phyloP scores from a whole-genome alignment of 2,797 vertebrate species.

The Sternotherus odoratus region DNA sequence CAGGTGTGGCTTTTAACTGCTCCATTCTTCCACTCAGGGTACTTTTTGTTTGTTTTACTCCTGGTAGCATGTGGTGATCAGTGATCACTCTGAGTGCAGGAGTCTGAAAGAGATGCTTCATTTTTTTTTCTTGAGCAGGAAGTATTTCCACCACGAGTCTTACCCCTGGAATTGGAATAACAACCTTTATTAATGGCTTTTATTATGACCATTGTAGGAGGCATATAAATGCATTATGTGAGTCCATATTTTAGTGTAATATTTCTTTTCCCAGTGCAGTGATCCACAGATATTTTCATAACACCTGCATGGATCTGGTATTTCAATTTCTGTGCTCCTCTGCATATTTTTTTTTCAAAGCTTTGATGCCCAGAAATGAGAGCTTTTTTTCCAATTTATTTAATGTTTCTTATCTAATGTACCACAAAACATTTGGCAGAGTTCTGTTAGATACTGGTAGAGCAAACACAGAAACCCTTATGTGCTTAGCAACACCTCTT shows the following conservation, averaged over 20 bases:
- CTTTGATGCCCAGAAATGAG: not conserved
- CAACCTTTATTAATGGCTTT: not conserved
- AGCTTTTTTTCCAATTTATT: not conserved
- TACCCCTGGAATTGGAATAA: not conserved
- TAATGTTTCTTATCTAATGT: not conserved
- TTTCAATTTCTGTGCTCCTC: not conserved
- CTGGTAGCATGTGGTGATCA: not conserved
- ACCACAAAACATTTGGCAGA: constrained; percentile 3
- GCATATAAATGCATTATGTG: not conserved
- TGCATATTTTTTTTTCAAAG: not conserved
- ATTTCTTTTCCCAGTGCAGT: not conserved
- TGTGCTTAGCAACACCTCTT: not conserved
- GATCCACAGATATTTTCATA: not conserved
- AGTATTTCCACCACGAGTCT: not conserved
- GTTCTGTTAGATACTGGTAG: not conserved
- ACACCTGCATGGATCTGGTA: not conserved
- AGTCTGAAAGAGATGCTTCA: not conserved
- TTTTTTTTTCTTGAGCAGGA: not conserved
- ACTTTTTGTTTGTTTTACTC: not conserved
- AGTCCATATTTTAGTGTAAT: not conserved
- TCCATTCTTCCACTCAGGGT: not conserved
- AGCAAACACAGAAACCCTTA: not conserved
- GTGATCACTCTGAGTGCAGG: not conserved
- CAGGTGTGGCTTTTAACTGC: not conserved
- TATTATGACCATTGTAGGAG: not conserved